Conservation (phyloP, 2,113 vertebrate species). For the Entomyzon cyanotis region DNA sequence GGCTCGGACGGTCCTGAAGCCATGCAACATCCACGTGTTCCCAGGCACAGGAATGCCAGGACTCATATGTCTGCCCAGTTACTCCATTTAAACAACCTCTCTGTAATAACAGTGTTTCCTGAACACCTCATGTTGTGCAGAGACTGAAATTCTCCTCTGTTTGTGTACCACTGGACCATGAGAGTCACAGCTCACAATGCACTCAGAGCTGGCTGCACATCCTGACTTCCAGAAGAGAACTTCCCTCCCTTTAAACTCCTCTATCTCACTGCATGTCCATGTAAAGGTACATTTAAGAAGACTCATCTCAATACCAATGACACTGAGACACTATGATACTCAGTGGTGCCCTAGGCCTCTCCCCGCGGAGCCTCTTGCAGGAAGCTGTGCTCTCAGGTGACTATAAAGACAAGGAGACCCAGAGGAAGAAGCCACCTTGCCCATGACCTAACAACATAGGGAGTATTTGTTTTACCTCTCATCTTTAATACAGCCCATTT, state of each 20-base stretch:
- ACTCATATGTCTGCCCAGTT: not conserved
- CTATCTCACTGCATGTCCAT: not conserved
- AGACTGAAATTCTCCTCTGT: not conserved
- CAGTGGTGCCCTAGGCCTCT: not conserved
- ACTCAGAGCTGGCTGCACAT: fast-evolving
- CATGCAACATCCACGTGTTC: fast-evolving
- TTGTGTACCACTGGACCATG: not conserved
- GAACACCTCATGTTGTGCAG: not conserved
- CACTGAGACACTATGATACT: not conserved
- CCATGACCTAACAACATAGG: not conserved
- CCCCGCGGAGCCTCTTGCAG: not conserved
- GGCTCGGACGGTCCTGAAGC: not conserved
- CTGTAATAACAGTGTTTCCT: not conserved
- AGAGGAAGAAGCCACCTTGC: not conserved
- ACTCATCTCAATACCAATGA: not conserved
- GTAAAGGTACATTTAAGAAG: not conserved
- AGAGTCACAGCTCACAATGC: fast-evolving
- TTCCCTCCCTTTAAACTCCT: not conserved
- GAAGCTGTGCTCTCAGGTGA: not conserved
- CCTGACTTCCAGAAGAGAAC: not conserved
- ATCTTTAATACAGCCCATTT: not conserved
- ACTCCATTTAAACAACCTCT: not conserved
- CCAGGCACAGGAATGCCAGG: not conserved
- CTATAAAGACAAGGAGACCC: not conserved
- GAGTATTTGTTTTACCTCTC: not conserved